Percentiles rank a stretch among this genome's conserved stretches.
Conservation (phyloP, 2,888 invertebrate species). For the Hofmannophila pseudospretella region DNA sequence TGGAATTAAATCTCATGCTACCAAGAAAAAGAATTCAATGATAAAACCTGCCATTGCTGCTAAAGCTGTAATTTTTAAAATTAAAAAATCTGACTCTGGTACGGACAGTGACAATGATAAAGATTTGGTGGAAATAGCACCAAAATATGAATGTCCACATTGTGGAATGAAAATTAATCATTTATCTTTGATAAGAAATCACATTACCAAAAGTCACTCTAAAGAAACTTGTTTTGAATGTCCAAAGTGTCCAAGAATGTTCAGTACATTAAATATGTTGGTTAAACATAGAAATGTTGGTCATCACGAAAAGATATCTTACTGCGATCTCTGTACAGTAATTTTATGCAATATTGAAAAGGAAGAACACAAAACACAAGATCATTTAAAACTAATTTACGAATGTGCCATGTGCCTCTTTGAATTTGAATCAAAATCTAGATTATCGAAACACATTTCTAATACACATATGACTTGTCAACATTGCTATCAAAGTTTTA, state of each 20-base stretch:
- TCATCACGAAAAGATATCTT: slow-evolving; percentile 1
- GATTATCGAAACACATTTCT: neutral
- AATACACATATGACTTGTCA: neutral
- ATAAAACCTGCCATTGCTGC: neutral
- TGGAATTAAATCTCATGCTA: slow-evolving; percentile 1
- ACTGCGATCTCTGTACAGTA: slow-evolving; percentile 1
- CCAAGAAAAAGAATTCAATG: slow-evolving; percentile 3
- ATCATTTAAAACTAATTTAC: no score
- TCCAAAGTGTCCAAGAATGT: slow-evolving; percentile 1
- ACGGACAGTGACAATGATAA: neutral
- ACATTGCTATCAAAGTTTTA: neutral
- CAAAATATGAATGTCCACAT: slow-evolving; percentile 7
- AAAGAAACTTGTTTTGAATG: slow-evolving; percentile 2
- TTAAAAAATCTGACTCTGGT: neutral
- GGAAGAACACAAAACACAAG: neutral
- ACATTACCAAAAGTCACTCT: no score
- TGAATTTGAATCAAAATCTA: neutral
- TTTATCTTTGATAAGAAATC: neutral
- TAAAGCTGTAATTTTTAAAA: neutral
- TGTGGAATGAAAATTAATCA: slow-evolving; percentile 2
- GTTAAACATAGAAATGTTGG: slow-evolving; percentile 1
- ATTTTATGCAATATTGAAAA: slow-evolving; percentile 1
- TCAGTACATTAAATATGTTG: slow-evolving; percentile 1
- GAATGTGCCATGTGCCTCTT: neutral
- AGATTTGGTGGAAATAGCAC: neutral